Percentiles rank a stretch among this genome's conserved stretches.
phyloP scores from a whole-genome alignment of 2,113 vertebrate genomes.

The Tachuris rubrigastra region DNA sequence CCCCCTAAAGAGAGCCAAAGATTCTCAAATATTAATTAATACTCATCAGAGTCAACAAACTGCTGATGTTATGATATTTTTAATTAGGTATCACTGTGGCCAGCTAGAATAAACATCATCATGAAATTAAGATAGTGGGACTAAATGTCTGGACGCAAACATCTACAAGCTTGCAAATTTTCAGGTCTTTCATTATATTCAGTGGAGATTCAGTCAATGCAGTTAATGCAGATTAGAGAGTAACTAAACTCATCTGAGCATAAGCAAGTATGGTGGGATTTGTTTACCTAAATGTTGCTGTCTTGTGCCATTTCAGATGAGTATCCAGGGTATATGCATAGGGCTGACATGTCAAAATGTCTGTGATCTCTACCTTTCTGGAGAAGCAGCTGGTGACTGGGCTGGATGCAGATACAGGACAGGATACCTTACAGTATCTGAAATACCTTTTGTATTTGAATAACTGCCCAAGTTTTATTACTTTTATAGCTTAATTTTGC shows the following conservation, averaged over 20 bases:
- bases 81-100: background rate
- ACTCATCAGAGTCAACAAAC: background rate
- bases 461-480: background rate
- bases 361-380: background rate
- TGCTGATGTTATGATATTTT: background rate
- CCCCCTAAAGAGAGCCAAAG: background rate
- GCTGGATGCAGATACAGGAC: background rate
- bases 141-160: background rate
- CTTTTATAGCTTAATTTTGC: background rate
- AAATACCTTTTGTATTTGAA: background rate
- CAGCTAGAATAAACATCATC: background rate
- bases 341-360: background rate
- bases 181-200: background rate
- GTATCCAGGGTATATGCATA: background rate
- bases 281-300: background rate
- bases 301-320: background rate
- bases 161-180: background rate
- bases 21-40: background rate
- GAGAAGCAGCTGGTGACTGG: background rate
- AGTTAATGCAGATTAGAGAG: background rate
- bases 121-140: background rate
- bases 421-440: background rate
- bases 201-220: background rate
- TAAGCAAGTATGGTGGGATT: background rate
- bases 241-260: background rate